These are phyloP conservation scores for Sthenelais limicola DNA, from an alignment of 2,888 invertebrate species.

Conservation along the genomic window DNA sequence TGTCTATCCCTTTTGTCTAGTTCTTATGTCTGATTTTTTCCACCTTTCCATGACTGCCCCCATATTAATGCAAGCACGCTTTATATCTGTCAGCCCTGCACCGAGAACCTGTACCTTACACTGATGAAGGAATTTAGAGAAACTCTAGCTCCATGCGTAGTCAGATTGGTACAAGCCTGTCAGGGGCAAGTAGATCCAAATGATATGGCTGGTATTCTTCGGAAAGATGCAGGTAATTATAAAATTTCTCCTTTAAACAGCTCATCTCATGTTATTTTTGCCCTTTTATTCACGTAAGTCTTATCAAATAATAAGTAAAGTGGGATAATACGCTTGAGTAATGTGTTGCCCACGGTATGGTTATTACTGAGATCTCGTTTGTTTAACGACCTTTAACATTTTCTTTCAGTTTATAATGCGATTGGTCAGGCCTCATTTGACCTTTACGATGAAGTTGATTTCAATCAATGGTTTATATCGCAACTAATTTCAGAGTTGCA, in stretches of 20 bases:
- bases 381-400: background rate
- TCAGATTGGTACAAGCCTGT: slow-evolving; percentile 77
- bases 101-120: slow-evolving; percentile 87
- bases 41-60: no score
- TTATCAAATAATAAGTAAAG: background rate
- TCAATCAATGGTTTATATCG: slow-evolving; percentile 91
- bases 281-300: background rate
- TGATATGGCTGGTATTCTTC: slow-evolving; percentile 84
- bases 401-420: slow-evolving; percentile 84
- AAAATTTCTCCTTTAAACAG: slow-evolving; percentile 3
- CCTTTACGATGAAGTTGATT: slow-evolving; percentile 92
- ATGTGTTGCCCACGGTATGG: background rate
- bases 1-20: no score
- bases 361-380: background rate
- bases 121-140: slow-evolving; percentile 86
- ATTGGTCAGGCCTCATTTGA: slow-evolving; percentile 91
- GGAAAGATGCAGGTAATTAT: slow-evolving; percentile 83
- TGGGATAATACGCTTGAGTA: background rate
- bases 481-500: slow-evolving; percentile 87
- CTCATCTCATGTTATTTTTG: background rate
- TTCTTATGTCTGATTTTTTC: no score
- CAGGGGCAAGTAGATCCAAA: slow-evolving; percentile 80
- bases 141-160: slow-evolving; percentile 82
- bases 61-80: no score
- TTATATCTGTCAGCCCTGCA: slow-evolving; percentile 86